Evolutionary conservation across 2,888 invertebrate species (phyloP), one percentile per base, ranked within the genome.

Genomic region (Morinoia aosen): DNA sequence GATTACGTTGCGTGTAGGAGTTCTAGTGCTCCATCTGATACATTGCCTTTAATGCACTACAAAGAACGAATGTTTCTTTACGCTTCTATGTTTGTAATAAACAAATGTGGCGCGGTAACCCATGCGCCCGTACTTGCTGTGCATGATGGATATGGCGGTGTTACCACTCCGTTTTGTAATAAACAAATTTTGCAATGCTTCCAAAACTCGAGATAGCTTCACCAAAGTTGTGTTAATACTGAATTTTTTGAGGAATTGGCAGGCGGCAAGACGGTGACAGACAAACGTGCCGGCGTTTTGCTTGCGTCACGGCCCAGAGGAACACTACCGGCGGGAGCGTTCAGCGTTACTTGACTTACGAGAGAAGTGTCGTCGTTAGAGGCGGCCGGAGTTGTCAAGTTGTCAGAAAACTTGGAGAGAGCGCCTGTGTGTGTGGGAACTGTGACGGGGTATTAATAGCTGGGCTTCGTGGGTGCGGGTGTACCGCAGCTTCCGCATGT

Each of bases 381-480:
- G 39, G 90, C 48, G 40, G 90, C 48, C 90, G 0, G 40, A 90
- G 48, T 48, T 90, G 90, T 90, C 90, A 90, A 40, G 40, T 19
- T 58, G 94, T 19, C 19, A n/a, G 94, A 61, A 40, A 61, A 57
- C 57, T 58, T 58, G 94, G n/a, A 56, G 40, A 56, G 40, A n/a
- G 94, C 40, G 11, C n/a, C 58, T 94, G 94, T 58, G 94, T 94
- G 94, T 94, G 94, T 58, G 94, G 58, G 94, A 61, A 57, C 40
- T 58, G 58, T 58, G 16, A 61, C 33, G 94, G 58, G 58, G 94
- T 94, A 61, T 94, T 58, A 61, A 61, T 94, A 61, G 58, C 58
- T 40, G 39, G n/a, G 94, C 61, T 39, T 40, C 39, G 94, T 94
- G 94, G 58, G 94, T 94, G 58, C 56, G 91, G 56, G 58, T 94